Percentiles rank a stretch among this genome's conserved stretches.
Conservation (phyloP, 1,140 invertebrate species). For the Eueides isabella region DNA sequence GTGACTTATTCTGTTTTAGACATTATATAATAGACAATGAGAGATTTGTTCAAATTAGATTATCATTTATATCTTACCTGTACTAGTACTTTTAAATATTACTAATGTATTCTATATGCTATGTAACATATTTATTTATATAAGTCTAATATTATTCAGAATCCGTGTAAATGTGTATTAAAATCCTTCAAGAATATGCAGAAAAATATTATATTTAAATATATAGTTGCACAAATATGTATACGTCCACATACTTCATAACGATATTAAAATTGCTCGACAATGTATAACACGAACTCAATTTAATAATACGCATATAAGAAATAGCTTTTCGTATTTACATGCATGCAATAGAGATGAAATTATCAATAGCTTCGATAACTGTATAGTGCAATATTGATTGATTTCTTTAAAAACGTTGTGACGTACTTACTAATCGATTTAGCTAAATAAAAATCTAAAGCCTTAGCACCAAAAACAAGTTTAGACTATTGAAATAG, state of each 20-base stretch:
- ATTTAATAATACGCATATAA: slow-evolving; percentile 25
- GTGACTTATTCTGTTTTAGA: too few species aligned
- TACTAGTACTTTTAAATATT: too few species aligned
- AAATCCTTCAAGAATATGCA: not conserved
- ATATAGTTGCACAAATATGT: slow-evolving; percentile 13
- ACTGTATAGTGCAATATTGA: too few species aligned
- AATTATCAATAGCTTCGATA: slow-evolving; percentile 11
- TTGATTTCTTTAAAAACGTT: not conserved
- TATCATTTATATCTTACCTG: too few species aligned
- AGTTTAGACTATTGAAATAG: not conserved
- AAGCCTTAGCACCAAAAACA: not conserved
- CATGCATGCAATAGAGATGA: slow-evolving; percentile 17
- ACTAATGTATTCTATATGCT: too few species aligned
- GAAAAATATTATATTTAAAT: not conserved
- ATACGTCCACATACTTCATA: slow-evolving; percentile 19
- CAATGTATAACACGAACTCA: slow-evolving; percentile 17
- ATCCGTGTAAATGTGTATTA: too few species aligned
- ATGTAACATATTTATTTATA: too few species aligned
- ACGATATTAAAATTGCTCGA: slow-evolving; percentile 28
- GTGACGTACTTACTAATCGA: too few species aligned
- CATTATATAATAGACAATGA: too few species aligned
- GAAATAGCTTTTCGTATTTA: slow-evolving; percentile 20
- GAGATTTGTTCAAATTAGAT: too few species aligned
- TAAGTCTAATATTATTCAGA: too few species aligned
- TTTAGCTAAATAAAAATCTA: too few species aligned